Conservation (phyloP, 2,888 invertebrate species). For the Eilema griseolum region DNA sequence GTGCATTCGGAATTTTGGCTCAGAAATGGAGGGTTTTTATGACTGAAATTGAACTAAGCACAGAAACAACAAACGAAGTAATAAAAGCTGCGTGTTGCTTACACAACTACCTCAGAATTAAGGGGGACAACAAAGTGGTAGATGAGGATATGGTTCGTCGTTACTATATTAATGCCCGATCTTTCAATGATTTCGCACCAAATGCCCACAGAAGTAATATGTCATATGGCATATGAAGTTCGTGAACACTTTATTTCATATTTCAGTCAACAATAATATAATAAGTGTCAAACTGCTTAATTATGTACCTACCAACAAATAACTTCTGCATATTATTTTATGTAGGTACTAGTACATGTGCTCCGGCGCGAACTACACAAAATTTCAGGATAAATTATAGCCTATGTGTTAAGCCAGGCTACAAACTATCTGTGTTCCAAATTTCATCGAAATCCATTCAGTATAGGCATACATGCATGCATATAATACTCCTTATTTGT, state of each 20-base stretch:
- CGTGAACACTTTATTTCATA: slow-evolving; percentile 27
- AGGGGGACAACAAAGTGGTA: slow-evolving; percentile 21
- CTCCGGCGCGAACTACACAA: neutral
- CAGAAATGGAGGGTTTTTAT: slow-evolving; percentile 28
- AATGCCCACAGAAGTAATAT: slow-evolving; percentile 22
- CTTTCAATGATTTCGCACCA: slow-evolving; percentile 22
- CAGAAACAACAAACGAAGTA: too few species aligned
- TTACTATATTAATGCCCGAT: slow-evolving; percentile 23
- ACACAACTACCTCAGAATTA: slow-evolving; percentile 26
- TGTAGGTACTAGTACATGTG: neutral
- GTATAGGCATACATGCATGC: too few species aligned
- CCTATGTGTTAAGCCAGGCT: too few species aligned
- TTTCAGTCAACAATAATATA: slow-evolving; percentile 24
- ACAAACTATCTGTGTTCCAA: too few species aligned
- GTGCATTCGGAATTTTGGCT: slow-evolving; percentile 25
- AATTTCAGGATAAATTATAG: slow-evolving; percentile 9
- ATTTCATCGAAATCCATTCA: too few species aligned
- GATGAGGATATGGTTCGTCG: slow-evolving; percentile 21
- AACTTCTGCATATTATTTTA: neutral
- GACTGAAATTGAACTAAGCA: too few species aligned
- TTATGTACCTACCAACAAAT: slow-evolving; percentile 17
- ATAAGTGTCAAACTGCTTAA: slow-evolving; percentile 16
- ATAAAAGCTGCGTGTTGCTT: slow-evolving; percentile 23
- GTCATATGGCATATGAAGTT: slow-evolving; percentile 26
- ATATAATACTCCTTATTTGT: too few species aligned